Base-by-base conservation (phyloP, 1,140 invertebrate genomes). In the Ips nitidus region DNA sequence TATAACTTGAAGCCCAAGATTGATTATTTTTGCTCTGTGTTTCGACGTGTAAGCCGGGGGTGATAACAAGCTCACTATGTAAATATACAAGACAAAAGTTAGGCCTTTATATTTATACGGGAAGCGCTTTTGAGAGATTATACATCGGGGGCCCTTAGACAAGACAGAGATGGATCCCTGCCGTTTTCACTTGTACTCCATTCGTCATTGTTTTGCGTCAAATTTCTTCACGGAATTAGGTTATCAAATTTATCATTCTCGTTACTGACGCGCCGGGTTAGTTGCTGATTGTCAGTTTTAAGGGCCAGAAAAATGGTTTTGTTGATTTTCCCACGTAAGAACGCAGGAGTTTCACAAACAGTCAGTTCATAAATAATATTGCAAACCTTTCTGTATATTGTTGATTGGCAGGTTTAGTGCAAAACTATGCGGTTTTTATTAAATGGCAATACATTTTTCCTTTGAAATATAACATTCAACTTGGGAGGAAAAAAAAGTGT, bases 1-100 rank as follows among this genome's bases (percentile, higher is more conserved):
- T 57, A 55, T 65, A 57, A 65, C 52, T 47, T 47, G 38, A 65
- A 36, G 41, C 43, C 39, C 60, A 61, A 52, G 66, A 60, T 60
- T 68, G 56, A 68, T 68, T 68, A 55, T 68, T 68, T 60, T 68
- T 68, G 39, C 43, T 66, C 57, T 61, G 38, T 68, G 66, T 68
- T 59, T 68, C 41, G 58, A 53, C 66, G 41, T 68, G 57, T 68
- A 60, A n/a, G 41, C 50, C 58, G 50, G 47, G 66, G 66, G 66
- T 68, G 66, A 68, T 68, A 68, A 68, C 66, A 68, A 68, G 66
- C 66, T 68, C 43, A 42, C 57, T 68, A 68, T 68, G 66, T 68
- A 68, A 68, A 68, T 60, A 61, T 68, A 68, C 40, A 68, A 68
- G 45, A 52, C 53, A 38, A 68, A 47, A 58, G 52, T 53, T 64